Base-by-base conservation (phyloP, 1,140 invertebrate species). In the Heliconius nattereri region DNA sequence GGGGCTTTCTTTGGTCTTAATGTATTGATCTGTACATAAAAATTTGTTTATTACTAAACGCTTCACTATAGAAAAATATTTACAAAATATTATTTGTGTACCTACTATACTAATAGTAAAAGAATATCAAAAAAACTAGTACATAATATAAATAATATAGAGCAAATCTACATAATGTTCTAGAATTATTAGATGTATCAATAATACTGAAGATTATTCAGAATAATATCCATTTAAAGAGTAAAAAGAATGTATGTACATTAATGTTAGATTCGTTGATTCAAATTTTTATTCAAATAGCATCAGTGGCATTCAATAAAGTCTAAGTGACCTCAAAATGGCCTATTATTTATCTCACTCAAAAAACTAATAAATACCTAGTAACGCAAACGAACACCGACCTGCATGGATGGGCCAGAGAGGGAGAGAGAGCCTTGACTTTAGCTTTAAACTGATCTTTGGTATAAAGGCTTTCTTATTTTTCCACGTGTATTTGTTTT, bases 1-100 rank as follows among this genome's bases (percentile, higher is more conserved):
- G 80, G 76, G 79, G 83, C 84, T 86, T 85, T 84, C 81, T 78
- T 84, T 85, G 80, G 78, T 83, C 66, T 83, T 76, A 75, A 73
- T 78, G 76, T 77, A 84, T 76, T 70, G 76, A 78, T 82, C 71
- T 88, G 85, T 87, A 84, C 57, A 87, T 84, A 89, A 76, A 66
- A 76, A 72, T 57, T 57, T 40, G 71, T 77, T 76, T 77, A 52
- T 73, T 71, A 70, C 52, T 70, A 73, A 77, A 74, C 74, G 76
- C 74, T 80, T 75, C 80, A 81, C 80, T 77, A 70, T 71, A 81
- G 20, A 49, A 73, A 76, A n/a, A 76, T 80, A 75, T 81, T 78
- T 75, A 78, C 75, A 77, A 78, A 72, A 75, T 72, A 71, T 66
- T 75, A 75, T 74, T 75, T 71, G n/a, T 80, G 70, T 82, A 78